Percentiles rank a stretch among this genome's conserved stretches.
Evolutionary conservation across 2,888 invertebrate genomes (phyloP).

Genomic region (Nomada flava): DNA sequence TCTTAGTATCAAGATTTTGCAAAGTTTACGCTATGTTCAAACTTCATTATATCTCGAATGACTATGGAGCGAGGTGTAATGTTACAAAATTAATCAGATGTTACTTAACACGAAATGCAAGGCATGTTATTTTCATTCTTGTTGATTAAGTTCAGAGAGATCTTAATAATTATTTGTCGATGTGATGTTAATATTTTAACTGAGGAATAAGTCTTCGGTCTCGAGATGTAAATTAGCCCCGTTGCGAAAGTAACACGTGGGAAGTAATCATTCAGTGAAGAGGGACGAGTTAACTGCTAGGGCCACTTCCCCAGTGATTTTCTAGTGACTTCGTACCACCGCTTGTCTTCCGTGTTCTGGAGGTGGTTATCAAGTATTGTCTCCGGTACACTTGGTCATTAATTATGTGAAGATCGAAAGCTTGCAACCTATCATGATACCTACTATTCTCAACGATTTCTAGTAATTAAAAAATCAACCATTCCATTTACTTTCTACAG

Average conservation of each 20-base stretch:
- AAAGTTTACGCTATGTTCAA: not conserved
- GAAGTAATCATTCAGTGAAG: conserved; percentile 34
- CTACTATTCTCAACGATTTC: no score
- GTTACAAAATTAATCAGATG: no score
- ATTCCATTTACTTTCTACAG: no score
- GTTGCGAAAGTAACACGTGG: conserved; percentile 24
- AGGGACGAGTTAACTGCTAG: conserved; percentile 54
- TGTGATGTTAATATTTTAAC: not conserved
- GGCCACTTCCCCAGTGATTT: conserved; percentile 62
- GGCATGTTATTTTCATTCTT: no score
- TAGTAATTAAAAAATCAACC: no score
- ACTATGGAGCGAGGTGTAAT: no score
- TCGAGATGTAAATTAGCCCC: not conserved
- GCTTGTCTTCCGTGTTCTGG: conserved; percentile 67
- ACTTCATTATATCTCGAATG: not conserved
- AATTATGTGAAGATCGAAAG: conserved; percentile 18
- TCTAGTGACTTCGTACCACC: conserved; percentile 64
- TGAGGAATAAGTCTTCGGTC: not conserved
- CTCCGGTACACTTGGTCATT: conserved; percentile 46
- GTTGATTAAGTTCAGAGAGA: no score
- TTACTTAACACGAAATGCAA: no score
- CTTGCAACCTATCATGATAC: no score
- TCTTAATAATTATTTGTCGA: not conserved
- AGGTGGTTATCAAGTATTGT: conserved; percentile 53
- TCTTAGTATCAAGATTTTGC: not conserved